phyloP scores from a whole-genome alignment of 2,797 vertebrate genomes.

The Sebastes cheni region DNA sequence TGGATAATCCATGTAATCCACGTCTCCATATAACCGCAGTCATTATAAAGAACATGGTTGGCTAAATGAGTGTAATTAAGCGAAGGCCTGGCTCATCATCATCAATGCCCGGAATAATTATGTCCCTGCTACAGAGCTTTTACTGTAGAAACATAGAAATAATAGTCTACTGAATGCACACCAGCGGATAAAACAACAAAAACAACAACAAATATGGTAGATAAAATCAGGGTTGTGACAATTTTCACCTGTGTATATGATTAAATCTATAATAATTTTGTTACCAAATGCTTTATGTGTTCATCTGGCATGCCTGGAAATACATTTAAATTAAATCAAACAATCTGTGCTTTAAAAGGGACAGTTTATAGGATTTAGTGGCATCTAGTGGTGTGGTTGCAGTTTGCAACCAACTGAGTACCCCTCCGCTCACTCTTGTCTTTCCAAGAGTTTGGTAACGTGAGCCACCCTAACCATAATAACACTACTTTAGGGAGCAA shows the following conservation, averaged over 20 bases:
- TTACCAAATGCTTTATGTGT: background rate
- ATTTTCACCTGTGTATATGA: background rate
- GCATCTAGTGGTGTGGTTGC: too few relatives aligned
- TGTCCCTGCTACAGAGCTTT: conserved; percentile 5
- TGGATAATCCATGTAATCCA: conserved; percentile 59
- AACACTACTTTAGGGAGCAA: too few relatives aligned
- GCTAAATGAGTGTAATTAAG: conserved; percentile 59
- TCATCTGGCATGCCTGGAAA: background rate
- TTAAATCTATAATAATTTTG: background rate
- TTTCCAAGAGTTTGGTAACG: too few relatives aligned
- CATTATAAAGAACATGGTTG: conserved; percentile 54
- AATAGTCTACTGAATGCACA: background rate
- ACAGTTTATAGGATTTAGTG: too few relatives aligned
- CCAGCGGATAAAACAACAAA: background rate
- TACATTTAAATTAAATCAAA: background rate
- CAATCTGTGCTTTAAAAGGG: background rate
- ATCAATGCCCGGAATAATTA: conserved; percentile 38
- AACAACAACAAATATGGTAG: background rate
- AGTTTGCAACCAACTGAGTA: too few relatives aligned
- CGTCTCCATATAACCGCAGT: conserved; percentile 32
- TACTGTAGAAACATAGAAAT: conserved; percentile 23
- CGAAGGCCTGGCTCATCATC: conserved; percentile 35
- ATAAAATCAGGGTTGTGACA: background rate
- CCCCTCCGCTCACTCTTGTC: too few relatives aligned
- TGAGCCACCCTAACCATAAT: too few relatives aligned